Evolutionary conservation across 1,140 invertebrate genomes (phyloP), one percentile per base, ranked within the genome.

Genomic region (Octopus sinensis): DNA sequence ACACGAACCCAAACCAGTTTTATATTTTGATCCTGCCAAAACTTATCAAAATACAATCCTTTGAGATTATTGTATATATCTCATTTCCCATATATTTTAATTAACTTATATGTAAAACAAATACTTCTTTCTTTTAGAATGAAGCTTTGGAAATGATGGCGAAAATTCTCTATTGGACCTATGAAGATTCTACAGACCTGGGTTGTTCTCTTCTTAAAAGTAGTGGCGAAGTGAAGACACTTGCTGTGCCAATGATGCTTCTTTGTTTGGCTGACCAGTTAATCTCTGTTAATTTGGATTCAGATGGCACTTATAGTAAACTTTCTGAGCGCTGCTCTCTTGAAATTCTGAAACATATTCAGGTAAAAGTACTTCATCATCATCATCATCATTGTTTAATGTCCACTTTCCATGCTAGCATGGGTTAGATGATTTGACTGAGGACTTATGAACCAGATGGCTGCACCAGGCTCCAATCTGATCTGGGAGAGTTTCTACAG

Each of bases 231-330:
- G 56, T 53, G 3, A 85, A 82, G 62, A 81, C 82, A 10, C 82
- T 89, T n/a, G 86, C 85, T 10, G 85, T 87, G 76, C 87, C 87
- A 12, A 88, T 89, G 87, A 87, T 89, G 85, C 79, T 88, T 0
- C 80, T 89, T 4, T 85, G 84, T 76, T 80, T 85, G 17, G 23
- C 86, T 6, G 84, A 85, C 53, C 85, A 88, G 78, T 54, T 89
- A 77, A 83, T 82, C 71, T 84, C 79, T 4, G 83, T 86, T 83
- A 85, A 87, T 78, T 78, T 81, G 7, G 62, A 75, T 5, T 76
- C 85, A 6, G 52, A 78, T 17, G 80, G 62, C 6, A 82, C 80
- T 5, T 88, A 86, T 76, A 78, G 71, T 2, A 84, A 86, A 43
- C 73, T 85, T 4, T 79, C 79, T 12, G 82, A 85, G 9, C 87